These are phyloP conservation scores for Oryctes rhinoceros DNA, from an alignment of 1,140 invertebrate genomes.

Conservation along the genomic window DNA sequence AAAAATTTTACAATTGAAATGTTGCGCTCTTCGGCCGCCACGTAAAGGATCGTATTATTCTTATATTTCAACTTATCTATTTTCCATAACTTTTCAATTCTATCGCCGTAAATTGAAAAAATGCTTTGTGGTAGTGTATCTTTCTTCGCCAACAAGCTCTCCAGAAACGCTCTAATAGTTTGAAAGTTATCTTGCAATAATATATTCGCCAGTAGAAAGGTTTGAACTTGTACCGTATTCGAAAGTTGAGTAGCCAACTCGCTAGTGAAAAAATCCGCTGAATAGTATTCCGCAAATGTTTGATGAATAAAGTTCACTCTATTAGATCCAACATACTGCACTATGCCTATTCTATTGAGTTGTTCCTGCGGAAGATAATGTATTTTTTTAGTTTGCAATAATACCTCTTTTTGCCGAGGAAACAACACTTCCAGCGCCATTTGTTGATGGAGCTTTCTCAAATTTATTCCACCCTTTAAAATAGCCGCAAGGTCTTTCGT, in stretches of 20 bases:
- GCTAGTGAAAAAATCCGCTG: background rate
- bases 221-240: background rate
- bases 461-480: background rate
- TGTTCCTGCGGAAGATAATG: background rate
- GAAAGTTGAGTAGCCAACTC: background rate
- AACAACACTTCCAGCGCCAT: background rate
- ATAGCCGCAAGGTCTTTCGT: background rate
- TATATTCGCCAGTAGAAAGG: background rate
- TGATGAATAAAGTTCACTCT: background rate
- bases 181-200: background rate
- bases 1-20: no score
- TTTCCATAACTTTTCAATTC: background rate
- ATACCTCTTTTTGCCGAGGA: background rate
- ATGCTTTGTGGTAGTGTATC: background rate
- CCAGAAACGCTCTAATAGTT: background rate
- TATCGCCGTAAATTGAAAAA: background rate
- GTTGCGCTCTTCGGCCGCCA: no score
- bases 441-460: background rate
- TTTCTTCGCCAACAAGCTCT: background rate
- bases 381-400: background rate
- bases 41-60: no score
- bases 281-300: background rate
- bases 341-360: background rate
- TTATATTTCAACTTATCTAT: no score
- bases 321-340: background rate